phyloP scores from a whole-genome alignment of 2,888 invertebrate species.

The Epinotia nisella region DNA sequence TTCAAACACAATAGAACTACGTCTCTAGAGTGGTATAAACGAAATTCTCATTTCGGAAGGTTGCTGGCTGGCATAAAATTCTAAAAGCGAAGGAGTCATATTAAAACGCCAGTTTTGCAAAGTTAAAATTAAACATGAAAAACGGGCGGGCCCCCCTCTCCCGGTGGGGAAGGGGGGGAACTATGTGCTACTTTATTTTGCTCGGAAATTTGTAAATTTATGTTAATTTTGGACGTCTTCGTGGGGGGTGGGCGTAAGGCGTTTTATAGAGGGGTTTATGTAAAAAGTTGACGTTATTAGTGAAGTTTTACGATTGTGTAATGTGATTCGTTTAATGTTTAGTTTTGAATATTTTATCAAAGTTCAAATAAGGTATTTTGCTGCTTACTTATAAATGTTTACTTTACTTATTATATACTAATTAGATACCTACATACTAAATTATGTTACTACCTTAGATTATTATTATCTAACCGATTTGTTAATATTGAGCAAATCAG shows the following conservation, averaged over 20 bases:
- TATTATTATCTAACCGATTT: no score
- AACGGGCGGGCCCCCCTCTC: constrained; percentile 63
- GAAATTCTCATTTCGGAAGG: constrained; percentile 73
- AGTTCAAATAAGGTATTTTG: neutral
- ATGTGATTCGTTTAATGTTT: constrained; percentile 8
- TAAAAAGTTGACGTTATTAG: constrained; percentile 44
- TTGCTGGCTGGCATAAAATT: constrained; percentile 73
- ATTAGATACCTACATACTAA: no score
- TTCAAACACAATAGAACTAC: constrained; percentile 77
- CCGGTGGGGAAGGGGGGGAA: constrained; percentile 54
- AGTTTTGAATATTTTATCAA: constrained; percentile 1
- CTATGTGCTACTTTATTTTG: constrained; percentile 81
- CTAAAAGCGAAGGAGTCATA: constrained; percentile 75
- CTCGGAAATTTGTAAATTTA: constrained; percentile 83
- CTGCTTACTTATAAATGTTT: no score
- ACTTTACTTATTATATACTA: no score
- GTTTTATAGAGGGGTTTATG: constrained; percentile 51
- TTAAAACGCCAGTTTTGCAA: constrained; percentile 82
- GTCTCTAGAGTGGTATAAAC: constrained; percentile 73
- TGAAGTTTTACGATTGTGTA: constrained; percentile 10
- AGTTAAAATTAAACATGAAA: constrained; percentile 85
- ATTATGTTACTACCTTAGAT: no score
- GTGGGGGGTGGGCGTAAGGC: constrained; percentile 57
- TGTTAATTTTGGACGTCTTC: constrained; percentile 83
- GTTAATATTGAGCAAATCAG: no score